Percentiles rank a stretch among this genome's conserved stretches.
Conservation (phyloP, 2,797 vertebrate species). For the Falco cherrug region DNA sequence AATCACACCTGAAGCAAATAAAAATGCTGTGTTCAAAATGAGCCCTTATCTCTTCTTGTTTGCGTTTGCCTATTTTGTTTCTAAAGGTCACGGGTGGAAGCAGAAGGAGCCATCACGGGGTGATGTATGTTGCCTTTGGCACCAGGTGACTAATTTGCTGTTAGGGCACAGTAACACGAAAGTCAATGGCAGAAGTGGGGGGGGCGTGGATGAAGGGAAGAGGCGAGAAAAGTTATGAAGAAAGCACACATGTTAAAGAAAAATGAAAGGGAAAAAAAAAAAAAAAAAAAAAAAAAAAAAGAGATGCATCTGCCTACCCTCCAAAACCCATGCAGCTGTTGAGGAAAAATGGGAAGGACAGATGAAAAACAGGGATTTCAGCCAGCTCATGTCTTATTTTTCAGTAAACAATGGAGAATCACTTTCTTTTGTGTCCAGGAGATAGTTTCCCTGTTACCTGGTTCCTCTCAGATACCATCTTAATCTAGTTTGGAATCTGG, state of each 20-base stretch:
- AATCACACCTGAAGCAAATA: constrained; percentile 49
- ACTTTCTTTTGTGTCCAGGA: not conserved
- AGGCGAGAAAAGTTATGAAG: not conserved
- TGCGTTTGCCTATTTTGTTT: not conserved
- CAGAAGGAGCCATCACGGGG: not conserved
- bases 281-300: accelerated
- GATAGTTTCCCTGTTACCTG: not conserved
- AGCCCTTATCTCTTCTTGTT: constrained; percentile 46
- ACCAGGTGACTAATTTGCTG: not conserved
- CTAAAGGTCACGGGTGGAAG: constrained; percentile 35
- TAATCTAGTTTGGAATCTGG: too few species aligned
- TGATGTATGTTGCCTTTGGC: constrained; percentile 31
- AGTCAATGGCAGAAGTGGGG: not conserved
- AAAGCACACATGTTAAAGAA: not conserved
- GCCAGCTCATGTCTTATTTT: not conserved
- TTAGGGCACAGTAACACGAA: not conserved
- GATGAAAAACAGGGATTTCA: not conserved
- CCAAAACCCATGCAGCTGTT: not conserved
- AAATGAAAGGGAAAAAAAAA: not conserved
- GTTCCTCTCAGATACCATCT: not conserved
- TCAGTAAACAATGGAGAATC: not conserved
- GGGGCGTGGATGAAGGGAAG: accelerated
- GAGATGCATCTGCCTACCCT: not conserved
- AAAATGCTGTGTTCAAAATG: not conserved
- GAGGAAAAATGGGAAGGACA: not conserved